Evolutionary conservation across 2,797 vertebrate species (phyloP), one percentile per base, ranked within the genome.

Genomic region (Phoxinus dragarum): DNA sequence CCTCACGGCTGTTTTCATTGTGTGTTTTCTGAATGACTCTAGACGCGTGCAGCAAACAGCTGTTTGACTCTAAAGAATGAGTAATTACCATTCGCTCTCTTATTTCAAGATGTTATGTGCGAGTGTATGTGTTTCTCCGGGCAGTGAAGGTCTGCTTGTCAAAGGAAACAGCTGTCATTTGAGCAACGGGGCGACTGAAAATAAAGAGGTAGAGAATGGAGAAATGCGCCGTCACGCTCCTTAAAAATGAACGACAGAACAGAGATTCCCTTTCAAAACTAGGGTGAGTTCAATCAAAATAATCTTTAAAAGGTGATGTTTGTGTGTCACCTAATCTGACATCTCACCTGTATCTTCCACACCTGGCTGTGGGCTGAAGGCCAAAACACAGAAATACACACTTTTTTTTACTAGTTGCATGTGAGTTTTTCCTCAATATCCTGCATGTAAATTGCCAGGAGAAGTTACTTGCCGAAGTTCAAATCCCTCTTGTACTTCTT

Each of bases 261-360:
- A 17, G 64, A 42, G 64, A 78, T 84, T 84, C 52, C 47, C 19
- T 84, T 84, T 84, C 82, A 71, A 78, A 84, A 84, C 74, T 67
- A 66, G 44, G 17, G 47, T 61, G 36, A 59, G 49, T 71, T 79
- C 19, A 34, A 19, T 56, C 23, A 71, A 84, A 78, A 59, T 36
- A 78, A 71, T 34, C 82, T 59, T 68, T 34, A 36, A 82, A 44
- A 44, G 44, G 36, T 61, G n/a, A 54, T 34, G 61, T 56, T 40
- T 54, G n/a, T 38, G n/a, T 71, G 17, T 68, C 49, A 17, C 38
- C 14, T 84, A 69, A 44, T 84, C 38, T 71, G 74, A 69, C n/a
- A 78, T 84, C 74, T 84, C 44, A 27, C 23, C 38, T 82, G 19
- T 71, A 83, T 75, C 59, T 66, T 42, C 59, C 64, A 34, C 75